A percentile compares a stretch with the other conserved stretches of the same genome.
phyloP scores from a whole-genome alignment of 30 jellyfish, hydroid and myxozoan genomes.

The Haliclystus octoradiatus region DNA sequence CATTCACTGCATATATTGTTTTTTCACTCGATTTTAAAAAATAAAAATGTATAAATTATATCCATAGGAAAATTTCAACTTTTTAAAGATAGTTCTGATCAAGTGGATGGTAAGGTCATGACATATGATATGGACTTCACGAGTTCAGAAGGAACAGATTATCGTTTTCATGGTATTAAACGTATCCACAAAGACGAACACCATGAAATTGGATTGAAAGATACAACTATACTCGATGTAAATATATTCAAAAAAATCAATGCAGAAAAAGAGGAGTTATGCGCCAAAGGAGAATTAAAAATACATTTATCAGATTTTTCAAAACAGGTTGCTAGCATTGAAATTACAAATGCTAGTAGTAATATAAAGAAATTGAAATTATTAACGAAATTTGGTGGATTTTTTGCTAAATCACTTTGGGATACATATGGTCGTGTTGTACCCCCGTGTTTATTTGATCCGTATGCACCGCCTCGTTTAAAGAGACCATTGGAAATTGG shows the following conservation, averaged over 20 bases:
- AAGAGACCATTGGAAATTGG: conserved; percentile 38
- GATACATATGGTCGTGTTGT: conserved; percentile 46
- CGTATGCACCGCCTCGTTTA: conserved; percentile 46
- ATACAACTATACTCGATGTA: conserved; percentile 48
- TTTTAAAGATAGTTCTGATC: conserved; percentile 24
- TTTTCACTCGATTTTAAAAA: no score
- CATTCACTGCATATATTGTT: no score
- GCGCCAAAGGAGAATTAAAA: conserved; percentile 32
- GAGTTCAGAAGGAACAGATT: conserved; percentile 17
- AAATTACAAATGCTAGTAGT: conserved; percentile 32
- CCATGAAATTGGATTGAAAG: conserved; percentile 55
- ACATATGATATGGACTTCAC: conserved; percentile 16
- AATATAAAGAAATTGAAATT: conserved; percentile 22
- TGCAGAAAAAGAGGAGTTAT: neutral
- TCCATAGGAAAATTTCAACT: conserved; percentile 46
- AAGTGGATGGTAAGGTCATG: conserved; percentile 58
- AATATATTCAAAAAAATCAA: conserved; percentile 18
- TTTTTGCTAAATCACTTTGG: conserved; percentile 50
- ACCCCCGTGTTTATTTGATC: conserved; percentile 31
- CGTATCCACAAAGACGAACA: conserved; percentile 20
- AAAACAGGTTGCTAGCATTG: conserved; percentile 34
- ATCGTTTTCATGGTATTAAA: conserved; percentile 39
- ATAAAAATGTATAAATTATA: no score
- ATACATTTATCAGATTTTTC: conserved; percentile 30
- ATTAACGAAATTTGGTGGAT: conserved; percentile 42